Percentiles rank a stretch among this genome's conserved stretches.
Conservation (phyloP, 2,797 vertebrate genomes). For the Anabas testudineus region DNA sequence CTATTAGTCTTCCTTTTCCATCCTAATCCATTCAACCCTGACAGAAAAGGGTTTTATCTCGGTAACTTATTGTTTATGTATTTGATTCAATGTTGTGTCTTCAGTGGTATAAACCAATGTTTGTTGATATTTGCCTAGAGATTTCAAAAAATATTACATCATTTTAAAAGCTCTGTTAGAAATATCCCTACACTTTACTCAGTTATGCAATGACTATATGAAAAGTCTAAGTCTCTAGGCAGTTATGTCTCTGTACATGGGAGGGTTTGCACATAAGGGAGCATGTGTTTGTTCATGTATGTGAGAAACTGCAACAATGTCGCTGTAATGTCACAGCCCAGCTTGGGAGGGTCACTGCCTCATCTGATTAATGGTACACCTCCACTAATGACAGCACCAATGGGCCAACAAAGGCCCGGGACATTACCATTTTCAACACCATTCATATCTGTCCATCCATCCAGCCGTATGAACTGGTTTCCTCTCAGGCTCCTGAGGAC, state of each 20-base stretch:
- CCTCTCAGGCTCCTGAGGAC: constrained; percentile 22
- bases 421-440: constrained; percentile 68
- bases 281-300: constrained; percentile 6
- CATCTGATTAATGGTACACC: constrained; percentile 71
- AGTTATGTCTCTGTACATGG: neutral
- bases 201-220: too few relatives aligned
- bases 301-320: constrained; percentile 63
- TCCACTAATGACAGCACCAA: constrained; percentile 58
- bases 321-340: constrained; percentile 65
- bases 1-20: neutral
- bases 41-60: too few relatives aligned
- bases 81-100: neutral
- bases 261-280: neutral
- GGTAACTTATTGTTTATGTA: neutral
- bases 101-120: neutral
- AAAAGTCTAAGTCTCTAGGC: neutral
- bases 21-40: neutral
- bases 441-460: constrained; percentile 46
- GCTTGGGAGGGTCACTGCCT: constrained; percentile 55
- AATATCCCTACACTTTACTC: neutral
- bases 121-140: neutral
- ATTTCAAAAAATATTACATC: neutral
- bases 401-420: constrained; percentile 58
- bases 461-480: constrained; percentile 18
- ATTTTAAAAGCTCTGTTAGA: neutral